phyloP scores from a whole-genome alignment of 2,113 vertebrate genomes.

The Gila orcuttii region DNA sequence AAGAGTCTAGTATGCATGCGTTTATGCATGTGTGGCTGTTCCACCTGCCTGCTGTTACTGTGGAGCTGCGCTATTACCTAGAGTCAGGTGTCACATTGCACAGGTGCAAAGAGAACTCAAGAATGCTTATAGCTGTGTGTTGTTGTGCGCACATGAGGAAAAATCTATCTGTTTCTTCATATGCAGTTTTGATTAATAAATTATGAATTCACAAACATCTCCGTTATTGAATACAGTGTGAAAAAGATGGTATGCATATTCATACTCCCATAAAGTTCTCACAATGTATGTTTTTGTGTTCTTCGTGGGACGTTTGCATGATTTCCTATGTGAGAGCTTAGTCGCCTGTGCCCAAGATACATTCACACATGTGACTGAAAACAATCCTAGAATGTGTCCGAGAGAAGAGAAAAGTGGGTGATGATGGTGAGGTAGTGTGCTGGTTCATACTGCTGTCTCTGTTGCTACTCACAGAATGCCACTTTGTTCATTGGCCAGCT shows the following conservation, averaged over 20 bases:
- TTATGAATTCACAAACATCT: neutral
- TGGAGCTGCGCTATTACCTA: constrained; percentile 77
- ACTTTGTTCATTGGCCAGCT: constrained; percentile 73
- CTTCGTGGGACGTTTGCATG: neutral
- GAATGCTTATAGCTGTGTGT: constrained; percentile 48
- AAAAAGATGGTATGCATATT: neutral
- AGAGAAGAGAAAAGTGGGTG: constrained; percentile 34
- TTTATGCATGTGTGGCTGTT: constrained; percentile 65
- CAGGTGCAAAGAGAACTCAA: constrained; percentile 60
- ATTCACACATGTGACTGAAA: constrained; percentile 1
- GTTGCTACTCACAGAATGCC: constrained; percentile 73
- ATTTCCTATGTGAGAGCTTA: constrained; percentile 14
- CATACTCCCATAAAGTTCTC: neutral
- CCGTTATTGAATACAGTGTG: neutral
- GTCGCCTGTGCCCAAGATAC: neutral
- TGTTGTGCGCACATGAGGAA: constrained; percentile 15
- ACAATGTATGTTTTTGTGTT: constrained; percentile 20
- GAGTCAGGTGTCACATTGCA: constrained; percentile 78
- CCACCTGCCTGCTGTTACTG: constrained; percentile 79
- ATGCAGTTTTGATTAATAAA: too few species aligned
- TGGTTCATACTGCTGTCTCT: constrained; percentile 66
- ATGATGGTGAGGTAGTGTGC: constrained; percentile 53
- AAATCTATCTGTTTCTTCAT: too few species aligned
- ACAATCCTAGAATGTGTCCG: constrained; percentile 35
- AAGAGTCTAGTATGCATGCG: constrained; percentile 48